phyloP scores from a whole-genome alignment of 2,797 vertebrate genomes.

The Microcaecilia unicolor region DNA sequence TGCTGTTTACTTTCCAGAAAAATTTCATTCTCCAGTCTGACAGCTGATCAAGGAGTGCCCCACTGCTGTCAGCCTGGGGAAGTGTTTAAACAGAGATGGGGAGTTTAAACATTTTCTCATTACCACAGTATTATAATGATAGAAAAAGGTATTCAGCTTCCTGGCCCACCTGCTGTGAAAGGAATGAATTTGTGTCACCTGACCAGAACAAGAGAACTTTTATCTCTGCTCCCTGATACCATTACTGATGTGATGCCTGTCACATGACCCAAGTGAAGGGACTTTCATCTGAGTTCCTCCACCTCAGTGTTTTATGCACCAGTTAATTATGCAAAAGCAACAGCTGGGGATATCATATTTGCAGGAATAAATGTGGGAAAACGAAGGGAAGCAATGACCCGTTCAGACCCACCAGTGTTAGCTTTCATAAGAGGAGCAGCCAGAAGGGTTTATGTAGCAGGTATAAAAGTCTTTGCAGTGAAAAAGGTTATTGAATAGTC shows the following conservation, averaged over 20 bases:
- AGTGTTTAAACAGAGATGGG: conserved; percentile 62
- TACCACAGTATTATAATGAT: conserved; percentile 62
- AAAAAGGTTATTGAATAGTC: too few relatives aligned
- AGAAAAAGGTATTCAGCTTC: conserved; percentile 48
- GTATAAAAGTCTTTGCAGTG: too few relatives aligned
- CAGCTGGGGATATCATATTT: too few relatives aligned
- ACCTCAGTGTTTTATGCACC: too few relatives aligned
- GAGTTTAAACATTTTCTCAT: conserved; percentile 71
- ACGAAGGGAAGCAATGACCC: too few relatives aligned
- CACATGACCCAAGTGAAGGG: conserved; percentile 43
- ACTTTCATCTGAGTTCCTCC: conserved; percentile 67
- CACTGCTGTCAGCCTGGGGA: conserved; percentile 65
- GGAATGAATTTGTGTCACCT: conserved; percentile 59
- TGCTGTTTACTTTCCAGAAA: conserved; percentile 60
- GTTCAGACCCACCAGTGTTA: too few relatives aligned
- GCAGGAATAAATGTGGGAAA: too few relatives aligned
- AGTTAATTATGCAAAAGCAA: too few relatives aligned
- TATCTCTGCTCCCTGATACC: conserved; percentile 55
- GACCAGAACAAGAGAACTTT: conserved; percentile 50
- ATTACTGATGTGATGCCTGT: conserved; percentile 61
- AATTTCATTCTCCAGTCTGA: conserved; percentile 57
- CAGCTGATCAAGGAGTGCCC: conserved; percentile 63
- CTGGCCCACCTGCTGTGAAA: conserved; percentile 52
- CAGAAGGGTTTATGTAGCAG: too few relatives aligned
- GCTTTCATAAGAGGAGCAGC: too few relatives aligned